Evolutionary conservation across 2,888 invertebrate species (phyloP), one percentile per base, ranked within the genome.

Genomic region (Leucophenga montana): DNA sequence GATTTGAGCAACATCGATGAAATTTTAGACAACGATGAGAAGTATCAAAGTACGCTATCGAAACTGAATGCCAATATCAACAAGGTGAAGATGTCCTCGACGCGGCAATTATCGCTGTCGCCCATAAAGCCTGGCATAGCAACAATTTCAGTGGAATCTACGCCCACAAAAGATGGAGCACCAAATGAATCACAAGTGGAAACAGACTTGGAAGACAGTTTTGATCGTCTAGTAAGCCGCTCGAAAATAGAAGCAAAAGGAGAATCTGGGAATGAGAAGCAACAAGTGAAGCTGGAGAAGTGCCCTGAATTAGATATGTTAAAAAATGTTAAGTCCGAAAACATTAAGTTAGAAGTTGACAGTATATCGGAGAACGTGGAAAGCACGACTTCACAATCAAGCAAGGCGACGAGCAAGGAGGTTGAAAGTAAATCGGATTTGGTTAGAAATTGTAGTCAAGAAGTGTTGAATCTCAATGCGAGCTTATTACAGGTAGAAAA

Each of bases 51-150:
- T 1, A 85, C 87, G 0, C 66, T 85, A 48, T 77, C 82, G 2
- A 82, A 79, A 39, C 77, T 87, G 4, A 84, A 86, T 67, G 81
- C 80, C 22, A 85, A 83, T 65, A 82, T 87, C 14, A 79, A 78
- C 27, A 87, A 85, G 69, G 61, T 85, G 9, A 53, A 74, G 9
- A 3, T 11, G 9, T 27, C 27, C 9, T 22, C 62, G 16, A 16
- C 62, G 14, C 18, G 20, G 13, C 5, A 71, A 14, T 59, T 79
- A 33, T 69, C 76, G 31, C n/a, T 79, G 4, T 74, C 79, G 0
- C 74, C 75, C 16, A 3, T 5, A 0, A 76, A 73, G 57, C 13
- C 73, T 31, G 16, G 18, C 50, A 20, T n/a, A n/a, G n/a, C 31
- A 5, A 2, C 16, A 73, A 78, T 68, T 50, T 65, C 22, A 67